Percentiles rank a stretch among this genome's conserved stretches.
These are phyloP conservation scores for Salvelinus alpinus DNA, from an alignment of 2,113 vertebrate species.

Conservation along the genomic window DNA sequence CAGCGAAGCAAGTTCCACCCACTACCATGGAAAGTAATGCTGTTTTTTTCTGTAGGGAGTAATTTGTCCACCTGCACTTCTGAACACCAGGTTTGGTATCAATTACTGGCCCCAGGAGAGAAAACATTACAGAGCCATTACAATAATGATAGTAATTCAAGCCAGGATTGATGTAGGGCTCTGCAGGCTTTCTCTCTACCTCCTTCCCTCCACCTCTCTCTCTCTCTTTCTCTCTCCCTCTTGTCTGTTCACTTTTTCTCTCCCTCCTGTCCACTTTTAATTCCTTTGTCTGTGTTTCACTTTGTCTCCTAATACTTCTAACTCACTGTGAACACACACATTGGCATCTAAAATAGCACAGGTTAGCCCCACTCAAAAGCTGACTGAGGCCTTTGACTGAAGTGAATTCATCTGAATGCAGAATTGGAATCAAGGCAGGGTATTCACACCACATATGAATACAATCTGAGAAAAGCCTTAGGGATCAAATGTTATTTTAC, in stretches of 20 bases:
- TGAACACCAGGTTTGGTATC: slow-evolving; percentile 69
- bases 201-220: slow-evolving; percentile 11
- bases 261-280: background rate
- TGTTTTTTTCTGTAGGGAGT: slow-evolving; percentile 21
- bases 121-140: slow-evolving; percentile 76
- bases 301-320: background rate
- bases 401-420: background rate
- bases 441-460: background rate
- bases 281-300: background rate
- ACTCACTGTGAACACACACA: background rate
- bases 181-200: slow-evolving; percentile 33
- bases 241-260: slow-evolving; percentile 13
- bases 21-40: slow-evolving; percentile 60
- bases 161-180: slow-evolving; percentile 54
- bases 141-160: slow-evolving; percentile 77
- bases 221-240: slow-evolving; percentile 12
- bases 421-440: background rate
- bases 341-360: background rate
- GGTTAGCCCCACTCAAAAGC: background rate
- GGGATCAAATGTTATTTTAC: background rate
- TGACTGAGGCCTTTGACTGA: background rate
- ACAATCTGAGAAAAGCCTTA: background rate
- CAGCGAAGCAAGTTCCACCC: slow-evolving; percentile 19
- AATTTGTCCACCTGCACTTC: slow-evolving; percentile 72
- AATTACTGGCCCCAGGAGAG: slow-evolving; percentile 73